Conservation (phyloP, 2,888 invertebrate species). For the Rosalia funebris region DNA sequence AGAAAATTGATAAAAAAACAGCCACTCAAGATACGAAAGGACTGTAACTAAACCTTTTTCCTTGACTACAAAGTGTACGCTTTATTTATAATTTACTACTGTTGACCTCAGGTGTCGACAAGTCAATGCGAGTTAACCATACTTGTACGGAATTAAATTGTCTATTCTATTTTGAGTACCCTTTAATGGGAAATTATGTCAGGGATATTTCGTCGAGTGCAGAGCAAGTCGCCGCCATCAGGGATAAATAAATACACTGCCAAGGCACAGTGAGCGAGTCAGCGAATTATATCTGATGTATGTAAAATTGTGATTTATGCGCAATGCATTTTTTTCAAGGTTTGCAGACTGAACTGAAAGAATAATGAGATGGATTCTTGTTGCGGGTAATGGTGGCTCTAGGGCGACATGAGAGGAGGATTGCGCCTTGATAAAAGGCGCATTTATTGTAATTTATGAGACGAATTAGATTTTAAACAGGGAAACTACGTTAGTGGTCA, state of each 20-base stretch:
- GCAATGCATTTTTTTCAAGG: not conserved
- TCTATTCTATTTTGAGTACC: slow-evolving; percentile 17
- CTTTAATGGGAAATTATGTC: slow-evolving; percentile 21
- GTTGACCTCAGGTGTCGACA: slow-evolving; percentile 10
- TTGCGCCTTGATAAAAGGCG: too few relatives aligned
- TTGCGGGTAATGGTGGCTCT: too few relatives aligned
- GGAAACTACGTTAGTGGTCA: too few relatives aligned
- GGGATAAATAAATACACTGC: not conserved
- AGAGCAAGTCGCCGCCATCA: not conserved
- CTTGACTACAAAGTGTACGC: not conserved
- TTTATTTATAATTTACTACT: slow-evolving; percentile 1
- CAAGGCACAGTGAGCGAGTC: not conserved
- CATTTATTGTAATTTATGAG: too few relatives aligned
- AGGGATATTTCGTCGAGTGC: slow-evolving; percentile 20
- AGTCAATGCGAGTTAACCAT: slow-evolving; percentile 6
- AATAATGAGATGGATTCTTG: too few relatives aligned
- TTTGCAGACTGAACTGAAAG: too few relatives aligned
- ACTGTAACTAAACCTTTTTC: not conserved
- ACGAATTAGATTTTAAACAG: too few relatives aligned
- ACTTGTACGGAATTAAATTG: slow-evolving; percentile 7
- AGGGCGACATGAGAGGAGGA: too few relatives aligned
- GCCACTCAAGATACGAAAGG: too few relatives aligned
- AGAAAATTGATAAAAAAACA: too few relatives aligned
- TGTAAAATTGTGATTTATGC: too few relatives aligned
- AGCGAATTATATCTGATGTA: not conserved